Evolutionary conservation across 2,888 invertebrate genomes (phyloP).

Genomic region (Ischnus inquisitorius): DNA sequence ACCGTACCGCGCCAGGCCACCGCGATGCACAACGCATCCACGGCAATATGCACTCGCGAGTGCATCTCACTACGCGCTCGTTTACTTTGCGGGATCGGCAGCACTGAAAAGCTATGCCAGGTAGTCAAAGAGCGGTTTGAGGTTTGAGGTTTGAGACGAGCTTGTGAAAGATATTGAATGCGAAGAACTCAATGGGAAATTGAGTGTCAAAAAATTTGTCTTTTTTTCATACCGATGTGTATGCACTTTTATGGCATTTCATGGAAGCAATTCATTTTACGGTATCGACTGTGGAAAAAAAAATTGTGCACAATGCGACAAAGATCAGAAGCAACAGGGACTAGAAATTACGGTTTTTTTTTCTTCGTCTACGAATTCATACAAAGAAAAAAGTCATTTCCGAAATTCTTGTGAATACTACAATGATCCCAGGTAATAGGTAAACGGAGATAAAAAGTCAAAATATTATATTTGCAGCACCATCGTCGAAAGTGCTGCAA

Average conservation of each 20-base stretch:
- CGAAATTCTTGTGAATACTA: no score
- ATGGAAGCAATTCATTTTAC: no score
- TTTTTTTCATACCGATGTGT: neutral
- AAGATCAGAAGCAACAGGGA: no score
- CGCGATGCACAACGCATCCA: constrained; percentile 51
- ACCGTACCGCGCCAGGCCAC: constrained; percentile 55
- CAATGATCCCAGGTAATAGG: no score
- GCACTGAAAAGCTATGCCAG: constrained; percentile 3
- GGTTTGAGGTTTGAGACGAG: neutral
- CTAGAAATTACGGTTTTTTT: no score
- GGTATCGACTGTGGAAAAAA: no score
- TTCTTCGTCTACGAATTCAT: neutral
- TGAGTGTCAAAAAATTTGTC: neutral
- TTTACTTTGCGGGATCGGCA: constrained; percentile 44
- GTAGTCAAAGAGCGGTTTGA: constrained; percentile 3
- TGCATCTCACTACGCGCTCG: constrained; percentile 49
- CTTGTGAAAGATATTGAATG: neutral
- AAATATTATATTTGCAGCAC: no score
- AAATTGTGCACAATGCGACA: no score
- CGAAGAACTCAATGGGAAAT: neutral
- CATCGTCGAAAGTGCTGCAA: no score
- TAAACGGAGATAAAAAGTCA: no score
- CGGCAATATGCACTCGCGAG: constrained; percentile 37
- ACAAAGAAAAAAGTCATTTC: no score
- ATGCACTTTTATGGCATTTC: no score